Percentiles rank a stretch among this genome's conserved stretches.
Conservation (phyloP, 2,113 vertebrate genomes). For the Percopsis transmontana region DNA sequence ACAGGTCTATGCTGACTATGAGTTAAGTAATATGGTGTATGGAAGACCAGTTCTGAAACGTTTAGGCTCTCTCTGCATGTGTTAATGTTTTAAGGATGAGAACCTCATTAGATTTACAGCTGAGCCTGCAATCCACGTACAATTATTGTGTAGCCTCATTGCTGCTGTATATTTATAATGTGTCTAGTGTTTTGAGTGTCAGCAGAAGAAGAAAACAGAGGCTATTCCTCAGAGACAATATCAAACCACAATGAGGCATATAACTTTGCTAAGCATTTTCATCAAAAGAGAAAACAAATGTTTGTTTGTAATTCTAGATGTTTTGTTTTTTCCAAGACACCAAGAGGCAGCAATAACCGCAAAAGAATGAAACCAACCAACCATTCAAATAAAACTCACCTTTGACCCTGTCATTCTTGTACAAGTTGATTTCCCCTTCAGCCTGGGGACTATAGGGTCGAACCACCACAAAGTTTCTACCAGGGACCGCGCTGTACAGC, state of each 20-base stretch:
- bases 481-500: conserved; percentile 94
- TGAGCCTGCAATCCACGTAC: too few relatives aligned
- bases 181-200: not conserved
- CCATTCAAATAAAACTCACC: conserved; percentile 67
- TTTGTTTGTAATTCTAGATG: not conserved
- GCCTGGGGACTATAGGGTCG: conserved; percentile 90
- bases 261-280: conserved; percentile 17
- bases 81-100: too few relatives aligned
- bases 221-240: not conserved
- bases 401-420: conserved; percentile 93
- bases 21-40: not conserved
- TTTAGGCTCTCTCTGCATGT: too few relatives aligned
- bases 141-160: too few relatives aligned
- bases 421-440: conserved; percentile 91
- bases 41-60: too few relatives aligned
- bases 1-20: too few relatives aligned
- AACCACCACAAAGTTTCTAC: conserved; percentile 89
- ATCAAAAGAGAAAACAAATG: conserved; percentile 25
- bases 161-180: not conserved
- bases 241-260: not conserved
- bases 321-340: too few relatives aligned
- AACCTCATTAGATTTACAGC: too few relatives aligned
- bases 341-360: not conserved
- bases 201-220: not conserved
- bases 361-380: not conserved